Evolutionary conservation across 2,113 vertebrate genomes (phyloP), one percentile per base, ranked within the genome.

Genomic region (Microtus richardsoni): DNA sequence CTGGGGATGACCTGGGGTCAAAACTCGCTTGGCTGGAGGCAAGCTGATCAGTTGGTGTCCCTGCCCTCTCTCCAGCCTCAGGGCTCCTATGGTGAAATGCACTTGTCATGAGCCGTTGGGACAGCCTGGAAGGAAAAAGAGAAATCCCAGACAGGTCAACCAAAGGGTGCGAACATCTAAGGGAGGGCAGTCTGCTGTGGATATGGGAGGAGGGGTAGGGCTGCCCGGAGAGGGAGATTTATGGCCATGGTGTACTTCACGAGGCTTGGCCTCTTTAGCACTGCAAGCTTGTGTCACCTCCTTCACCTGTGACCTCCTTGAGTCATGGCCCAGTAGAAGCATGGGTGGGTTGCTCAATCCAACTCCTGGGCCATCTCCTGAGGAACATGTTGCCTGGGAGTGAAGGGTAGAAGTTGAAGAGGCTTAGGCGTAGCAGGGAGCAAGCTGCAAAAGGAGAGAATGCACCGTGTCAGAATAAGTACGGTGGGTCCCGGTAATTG

Each of bases 221-320:
- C 62, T 3, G 24, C 39, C 44, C 49, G 12, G 88, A 84, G 60
- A 75, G 71, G 68, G 78, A 95, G 88, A 93, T 89, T 94, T 95
- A 86, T 41, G 62, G 66, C 36, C 3, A 0, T 21, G 17, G 30
- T 54, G n/a, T 52, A 19, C 64, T 95, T 66, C 91, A 62, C 12
- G 73, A 90, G 68, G 58, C 85, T 2, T 2, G 13, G 60, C 86
- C 89, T 70, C 92, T 90, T 80, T 80, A 91, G 58, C 26, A 49
- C 44, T 39, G 22, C 17, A 24, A 85, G 71, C 49, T 82, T 49
- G 68, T 5, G 0, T 90, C 49, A 41, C 13, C 71, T 83, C 62
- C 82, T 71, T 96, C 88, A 97, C 92, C 95, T 96, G 95, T 92
- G 88, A 73, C 88, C 88, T 94, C 26, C 62, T 91, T 83, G 93